Base-by-base conservation (phyloP, 1,140 invertebrate species). In the Colletes gigas region DNA sequence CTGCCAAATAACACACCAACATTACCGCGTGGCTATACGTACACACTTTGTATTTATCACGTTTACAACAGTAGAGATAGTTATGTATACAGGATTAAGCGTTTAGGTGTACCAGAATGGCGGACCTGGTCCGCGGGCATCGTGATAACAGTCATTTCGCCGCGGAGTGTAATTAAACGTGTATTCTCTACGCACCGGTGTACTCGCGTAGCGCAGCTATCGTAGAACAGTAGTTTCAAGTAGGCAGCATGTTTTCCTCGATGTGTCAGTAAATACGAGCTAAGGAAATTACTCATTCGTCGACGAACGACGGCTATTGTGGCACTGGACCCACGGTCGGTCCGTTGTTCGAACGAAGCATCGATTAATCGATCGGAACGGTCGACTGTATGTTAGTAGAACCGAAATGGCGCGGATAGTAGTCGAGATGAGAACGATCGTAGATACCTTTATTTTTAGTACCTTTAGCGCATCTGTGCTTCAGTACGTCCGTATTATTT, bases 41-140 rank as follows among this genome's bases (percentile, higher is more conserved):
- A 50, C 78, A 88, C 83, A 88, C 83, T 88, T 88, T 88, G 76
- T 87, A 88, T 88, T 85, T 83, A 87, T 86, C 83, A 71, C 41
- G 68, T 88, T 88, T 88, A 88, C 81, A 88, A 78, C 60, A 50
- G 60, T 81, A 83, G 54, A 80, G 54, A 21, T 78, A 74, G 82
- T 78, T 44, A 78, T 50, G 54, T 59, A 52, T 70, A 52, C 62
- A 62, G 47, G n/a, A 86, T 74, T 66, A 83, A 55, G 50, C 14
- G 77, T n/a, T 67, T 54, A 30, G 67, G 30, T 62, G 14, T 54
- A 47, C 30, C 50, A 14, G 41, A 57, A 59, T 55, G 44, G 57
- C 39, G 54, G 19, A 52, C 44, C 21, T 44, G 14, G 55, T 50
- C 12, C 68, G 60, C n/a, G 57, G 19, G 55, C 82, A 39, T 52